Percentiles rank a stretch among this genome's conserved stretches.
phyloP scores from a whole-genome alignment of 2,888 invertebrate genomes.

The Calameuta idolon region DNA sequence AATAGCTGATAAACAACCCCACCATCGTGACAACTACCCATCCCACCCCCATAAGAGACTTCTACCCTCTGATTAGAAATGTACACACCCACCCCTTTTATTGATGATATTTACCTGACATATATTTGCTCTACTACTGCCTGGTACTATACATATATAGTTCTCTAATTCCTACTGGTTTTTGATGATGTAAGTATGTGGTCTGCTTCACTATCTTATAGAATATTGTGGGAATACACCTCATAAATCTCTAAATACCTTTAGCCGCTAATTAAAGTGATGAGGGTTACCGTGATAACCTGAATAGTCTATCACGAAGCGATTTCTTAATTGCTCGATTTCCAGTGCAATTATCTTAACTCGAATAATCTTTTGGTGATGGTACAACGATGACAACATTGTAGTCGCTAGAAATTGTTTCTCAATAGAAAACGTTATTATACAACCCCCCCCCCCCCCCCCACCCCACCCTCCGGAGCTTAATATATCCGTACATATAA shows the following conservation, averaged over 20 bases:
- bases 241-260: not conserved
- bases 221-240: not conserved
- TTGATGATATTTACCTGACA: not conserved
- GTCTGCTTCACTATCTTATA: not conserved
- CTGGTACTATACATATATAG: not conserved
- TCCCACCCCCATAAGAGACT: not conserved
- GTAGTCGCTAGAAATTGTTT: not conserved
- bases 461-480: too few species aligned
- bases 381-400: not conserved
- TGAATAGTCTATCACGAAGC: not conserved
- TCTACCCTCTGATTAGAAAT: not conserved
- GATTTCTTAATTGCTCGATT: not conserved
- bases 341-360: not conserved
- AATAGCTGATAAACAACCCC: slow-evolving; percentile 9
- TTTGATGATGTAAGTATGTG: not conserved
- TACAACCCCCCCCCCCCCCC: too few species aligned
- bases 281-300: not conserved
- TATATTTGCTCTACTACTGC: not conserved
- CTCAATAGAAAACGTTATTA: not conserved
- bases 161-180: not conserved
- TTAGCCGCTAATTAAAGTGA: not conserved
- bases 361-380: not conserved
- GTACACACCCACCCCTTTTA: not conserved
- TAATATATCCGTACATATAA: too few species aligned
- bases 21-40: not conserved